phyloP scores from a whole-genome alignment of 1,140 invertebrate species.

The Matsumurasca onukii region DNA sequence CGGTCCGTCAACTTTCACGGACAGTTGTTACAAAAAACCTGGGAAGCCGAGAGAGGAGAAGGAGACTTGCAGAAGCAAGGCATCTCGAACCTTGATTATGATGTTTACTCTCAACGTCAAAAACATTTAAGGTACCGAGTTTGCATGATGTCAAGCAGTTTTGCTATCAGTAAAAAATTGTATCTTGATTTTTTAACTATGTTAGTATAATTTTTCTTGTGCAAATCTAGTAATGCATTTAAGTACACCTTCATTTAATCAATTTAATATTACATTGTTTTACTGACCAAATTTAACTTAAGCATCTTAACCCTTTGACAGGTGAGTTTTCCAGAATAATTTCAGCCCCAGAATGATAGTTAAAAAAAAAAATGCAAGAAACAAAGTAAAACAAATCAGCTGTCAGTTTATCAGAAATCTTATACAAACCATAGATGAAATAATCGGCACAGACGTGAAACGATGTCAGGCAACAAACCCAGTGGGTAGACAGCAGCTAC shows the following conservation, averaged over 20 bases:
- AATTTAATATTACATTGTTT: background rate
- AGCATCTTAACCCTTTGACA: too few relatives aligned
- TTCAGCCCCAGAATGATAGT: too few relatives aligned
- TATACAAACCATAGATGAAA: too few relatives aligned
- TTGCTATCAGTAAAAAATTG: background rate
- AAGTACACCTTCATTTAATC: too few relatives aligned
- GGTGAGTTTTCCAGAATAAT: too few relatives aligned
- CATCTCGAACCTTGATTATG: slow-evolving; percentile 59
- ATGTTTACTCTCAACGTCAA: slow-evolving; percentile 73
- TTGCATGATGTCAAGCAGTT: background rate
- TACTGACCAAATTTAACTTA: slow-evolving; percentile 3
- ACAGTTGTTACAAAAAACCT: slow-evolving; percentile 79
- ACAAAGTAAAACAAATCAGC: too few relatives aligned
- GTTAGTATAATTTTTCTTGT: background rate
- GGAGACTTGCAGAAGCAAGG: slow-evolving; percentile 70
- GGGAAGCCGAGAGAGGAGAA: slow-evolving; percentile 77
- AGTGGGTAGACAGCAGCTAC: too few relatives aligned
- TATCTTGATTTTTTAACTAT: too few relatives aligned
- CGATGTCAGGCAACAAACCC: too few relatives aligned
- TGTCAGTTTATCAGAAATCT: too few relatives aligned
- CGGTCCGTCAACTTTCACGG: slow-evolving; percentile 80
- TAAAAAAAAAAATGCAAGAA: too few relatives aligned
- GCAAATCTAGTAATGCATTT: background rate
- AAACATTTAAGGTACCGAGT: slow-evolving; percentile 61
- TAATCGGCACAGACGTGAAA: too few relatives aligned